Base-by-base conservation (phyloP, 2,113 vertebrate genomes). In the Candoia aspera region DNA sequence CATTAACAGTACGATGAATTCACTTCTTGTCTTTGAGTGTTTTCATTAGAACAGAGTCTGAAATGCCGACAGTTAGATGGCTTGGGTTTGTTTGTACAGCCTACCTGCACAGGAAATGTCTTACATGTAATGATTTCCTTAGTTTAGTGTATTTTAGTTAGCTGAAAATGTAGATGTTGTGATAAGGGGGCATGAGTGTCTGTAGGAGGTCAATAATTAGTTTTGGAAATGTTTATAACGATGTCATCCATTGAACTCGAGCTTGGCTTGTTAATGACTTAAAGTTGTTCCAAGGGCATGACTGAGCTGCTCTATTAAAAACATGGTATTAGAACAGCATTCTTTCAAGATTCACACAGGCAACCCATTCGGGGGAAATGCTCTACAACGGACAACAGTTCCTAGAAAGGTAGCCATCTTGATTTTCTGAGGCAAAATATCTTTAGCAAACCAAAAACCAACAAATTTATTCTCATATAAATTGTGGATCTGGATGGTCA, bases 1-100 rank as follows among this genome's bases (percentile, higher is more conserved):
- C 95, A 94, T 88, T 89, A 91, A 90, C 94, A 91, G 92, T 94
- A 94, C 91, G 91, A 95, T 94, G 93, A 95, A 95, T 96, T 96
- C 93, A 37, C 73, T 94, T 88, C 84, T 68, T 93, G 94, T 59
- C 92, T 94, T 90, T 37, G 86, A 93, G 87, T 92, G 26, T 94
- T 95, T 93, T 95, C 59, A 68, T 96, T 93, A 96, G 92, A 93
- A 84, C 53, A 92, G 89, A 95, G 79, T 54, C 55, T 96, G 90
- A 92, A 84, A 95, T 93, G 62, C 90, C 58, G 59, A 84, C 54
- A 92, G 91, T 90, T 92, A 37, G 54, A 91, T 92, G 79, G 73
- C 42, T 92, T 91, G 59, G 57, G n/a, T 84, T 53, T 93, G 58
- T 91, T 93, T 91, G 33, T 91, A 58, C 92, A 88, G 55, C 89